Conservation (phyloP, 2,113 vertebrate species). For the Aphyosemion australe region DNA sequence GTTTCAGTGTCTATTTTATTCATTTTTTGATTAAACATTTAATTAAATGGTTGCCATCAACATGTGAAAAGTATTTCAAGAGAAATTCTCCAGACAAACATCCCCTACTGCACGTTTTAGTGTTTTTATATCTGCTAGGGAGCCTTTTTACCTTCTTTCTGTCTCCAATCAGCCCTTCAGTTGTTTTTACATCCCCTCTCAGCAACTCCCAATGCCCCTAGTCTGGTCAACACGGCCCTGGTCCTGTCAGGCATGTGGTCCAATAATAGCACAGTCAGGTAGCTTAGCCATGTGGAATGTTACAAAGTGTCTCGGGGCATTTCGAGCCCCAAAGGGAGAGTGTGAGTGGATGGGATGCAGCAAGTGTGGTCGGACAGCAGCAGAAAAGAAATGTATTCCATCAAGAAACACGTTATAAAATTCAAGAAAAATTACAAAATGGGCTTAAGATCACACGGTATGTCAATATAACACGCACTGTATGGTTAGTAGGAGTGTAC, state of each 20-base stretch:
- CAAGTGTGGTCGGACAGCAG: slow-evolving; percentile 18
- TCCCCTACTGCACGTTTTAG: too few relatives aligned
- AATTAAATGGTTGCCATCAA: too few relatives aligned
- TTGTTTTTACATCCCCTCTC: slow-evolving; percentile 33
- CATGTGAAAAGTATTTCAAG: too few relatives aligned
- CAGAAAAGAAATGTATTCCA: slow-evolving; percentile 15
- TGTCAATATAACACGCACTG: too few relatives aligned
- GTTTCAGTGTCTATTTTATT: too few relatives aligned
- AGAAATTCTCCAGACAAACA: too few relatives aligned
- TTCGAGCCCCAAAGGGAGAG: slow-evolving; percentile 46
- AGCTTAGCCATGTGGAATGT: slow-evolving; percentile 79
- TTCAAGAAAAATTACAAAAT: not conserved
- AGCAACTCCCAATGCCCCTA: slow-evolving; percentile 1
- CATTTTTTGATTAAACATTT: too few relatives aligned
- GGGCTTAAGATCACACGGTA: too few relatives aligned
- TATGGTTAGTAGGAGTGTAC: too few relatives aligned
- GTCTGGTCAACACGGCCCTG: not conserved
- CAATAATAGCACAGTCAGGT: slow-evolving; percentile 71
- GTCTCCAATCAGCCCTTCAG: slow-evolving; percentile 60
- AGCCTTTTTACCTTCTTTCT: slow-evolving; percentile 20
- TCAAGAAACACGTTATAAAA: slow-evolving; percentile 13
- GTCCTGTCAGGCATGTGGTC: slow-evolving; percentile 58
- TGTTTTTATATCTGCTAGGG: not conserved
- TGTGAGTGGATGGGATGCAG: slow-evolving; percentile 61
- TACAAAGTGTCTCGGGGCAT: slow-evolving; percentile 63